A percentile compares a stretch with the other conserved stretches of the same genome.
Evolutionary conservation across 1,140 invertebrate genomes (phyloP).

Genomic region (Leptinotarsa lineolata): DNA sequence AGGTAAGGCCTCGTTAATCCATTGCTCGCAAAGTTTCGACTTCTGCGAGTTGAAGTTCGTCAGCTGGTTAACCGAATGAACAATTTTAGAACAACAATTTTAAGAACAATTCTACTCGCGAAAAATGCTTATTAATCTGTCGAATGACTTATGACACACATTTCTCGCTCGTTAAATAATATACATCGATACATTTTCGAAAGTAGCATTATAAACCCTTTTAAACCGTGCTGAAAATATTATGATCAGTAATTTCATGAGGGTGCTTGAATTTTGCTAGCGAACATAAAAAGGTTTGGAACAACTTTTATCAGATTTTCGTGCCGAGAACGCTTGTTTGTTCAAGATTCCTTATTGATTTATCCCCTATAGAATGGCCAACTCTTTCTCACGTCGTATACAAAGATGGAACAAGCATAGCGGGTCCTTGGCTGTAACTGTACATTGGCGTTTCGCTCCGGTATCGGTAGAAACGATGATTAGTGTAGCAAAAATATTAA

Average conservation of each 20-base stretch:
- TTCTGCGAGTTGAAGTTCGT: no score
- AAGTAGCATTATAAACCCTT: neutral
- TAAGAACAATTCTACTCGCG: no score
- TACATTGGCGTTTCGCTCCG: slow-evolving; percentile 4
- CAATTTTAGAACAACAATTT: no score
- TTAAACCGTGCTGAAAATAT: slow-evolving; percentile 2
- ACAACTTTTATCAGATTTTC: slow-evolving; percentile 38
- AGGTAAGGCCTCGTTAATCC: no score
- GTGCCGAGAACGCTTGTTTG: slow-evolving; percentile 41
- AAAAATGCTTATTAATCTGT: no score
- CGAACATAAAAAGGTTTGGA: slow-evolving; percentile 29
- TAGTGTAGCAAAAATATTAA: no score
- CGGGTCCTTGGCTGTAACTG: slow-evolving; percentile 7
- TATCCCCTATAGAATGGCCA: slow-evolving; percentile 29
- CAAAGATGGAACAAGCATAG: slow-evolving; percentile 14
- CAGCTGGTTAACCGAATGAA: no score
- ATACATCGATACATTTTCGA: neutral
- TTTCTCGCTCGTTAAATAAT: no score
- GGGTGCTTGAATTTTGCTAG: slow-evolving; percentile 28
- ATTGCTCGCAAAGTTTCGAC: no score
- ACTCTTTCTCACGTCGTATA: slow-evolving; percentile 31
- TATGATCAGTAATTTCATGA: slow-evolving; percentile 2
- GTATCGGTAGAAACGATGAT: no score
- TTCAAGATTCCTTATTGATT: slow-evolving; percentile 36
- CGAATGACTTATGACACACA: no score